phyloP scores from a whole-genome alignment of 2,888 invertebrate species.

The Camptogramma bilineatum region DNA sequence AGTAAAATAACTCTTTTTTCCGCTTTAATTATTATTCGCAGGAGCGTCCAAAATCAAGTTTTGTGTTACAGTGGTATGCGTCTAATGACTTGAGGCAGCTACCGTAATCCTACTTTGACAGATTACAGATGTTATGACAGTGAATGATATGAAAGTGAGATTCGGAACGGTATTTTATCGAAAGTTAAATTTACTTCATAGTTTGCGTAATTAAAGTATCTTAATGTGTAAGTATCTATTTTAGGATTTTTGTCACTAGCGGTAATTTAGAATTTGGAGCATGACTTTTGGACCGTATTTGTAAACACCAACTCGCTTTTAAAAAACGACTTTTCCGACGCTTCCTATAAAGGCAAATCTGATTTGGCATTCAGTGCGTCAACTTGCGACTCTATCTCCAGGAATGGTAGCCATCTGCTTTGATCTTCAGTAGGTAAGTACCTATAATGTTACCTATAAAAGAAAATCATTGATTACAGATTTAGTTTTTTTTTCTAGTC shows the following conservation, averaged over 20 bases:
- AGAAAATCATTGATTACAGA: no score
- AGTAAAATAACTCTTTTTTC: not conserved
- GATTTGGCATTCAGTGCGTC: no score
- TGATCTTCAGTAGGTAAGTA: no score
- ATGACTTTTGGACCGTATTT: no score
- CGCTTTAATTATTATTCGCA: not conserved
- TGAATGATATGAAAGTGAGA: constrained; percentile 59
- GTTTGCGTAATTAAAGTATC: no score
- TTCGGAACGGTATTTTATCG: constrained; percentile 33
- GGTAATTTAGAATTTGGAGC: not conserved
- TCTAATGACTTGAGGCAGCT: constrained; percentile 57
- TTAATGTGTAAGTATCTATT: constrained; percentile 14
- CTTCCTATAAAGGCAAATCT: no score
- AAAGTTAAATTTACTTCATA: constrained; percentile 18
- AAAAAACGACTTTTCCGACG: no score
- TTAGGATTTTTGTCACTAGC: constrained; percentile 4
- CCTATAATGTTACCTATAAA: no score
- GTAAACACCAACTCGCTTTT: no score
- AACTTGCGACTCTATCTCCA: no score
- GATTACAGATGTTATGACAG: constrained; percentile 56
- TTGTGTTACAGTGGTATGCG: constrained; percentile 44
- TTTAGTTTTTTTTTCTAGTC: no score
- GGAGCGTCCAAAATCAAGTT: constrained; percentile 50
- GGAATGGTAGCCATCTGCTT: no score
- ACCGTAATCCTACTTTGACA: constrained; percentile 59